phyloP scores from a whole-genome alignment of 2,888 invertebrate genomes.

The Theretra japonica region DNA sequence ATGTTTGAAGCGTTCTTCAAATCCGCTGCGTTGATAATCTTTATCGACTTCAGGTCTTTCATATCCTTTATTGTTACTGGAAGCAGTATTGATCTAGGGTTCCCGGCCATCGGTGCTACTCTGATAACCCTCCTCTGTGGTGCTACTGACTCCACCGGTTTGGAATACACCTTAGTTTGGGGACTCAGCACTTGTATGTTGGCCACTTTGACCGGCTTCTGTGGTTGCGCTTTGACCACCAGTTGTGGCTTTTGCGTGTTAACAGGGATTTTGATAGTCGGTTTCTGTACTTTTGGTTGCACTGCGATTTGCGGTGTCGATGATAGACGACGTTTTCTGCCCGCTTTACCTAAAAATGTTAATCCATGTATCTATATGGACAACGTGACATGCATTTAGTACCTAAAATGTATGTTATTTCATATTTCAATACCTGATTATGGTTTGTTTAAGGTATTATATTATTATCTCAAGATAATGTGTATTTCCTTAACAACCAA shows the following conservation, averaged over 20 bases:
- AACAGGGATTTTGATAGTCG: constrained; percentile 64
- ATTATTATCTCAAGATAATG: too few species aligned
- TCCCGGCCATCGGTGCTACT: constrained; percentile 79
- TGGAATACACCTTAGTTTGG: constrained; percentile 77
- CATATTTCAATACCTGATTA: too few species aligned
- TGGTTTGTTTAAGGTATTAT: too few species aligned
- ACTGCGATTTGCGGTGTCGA: constrained; percentile 70
- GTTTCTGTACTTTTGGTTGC: constrained; percentile 76
- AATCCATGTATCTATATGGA: background rate
- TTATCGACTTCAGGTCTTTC: constrained; percentile 89
- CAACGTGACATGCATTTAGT: too few species aligned
- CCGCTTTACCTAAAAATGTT: constrained; percentile 64
- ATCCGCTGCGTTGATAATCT: constrained; percentile 88
- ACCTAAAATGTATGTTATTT: too few species aligned
- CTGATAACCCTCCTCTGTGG: constrained; percentile 75
- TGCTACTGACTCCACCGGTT: constrained; percentile 74
- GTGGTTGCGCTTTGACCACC: constrained; percentile 77
- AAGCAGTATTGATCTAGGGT: constrained; percentile 87
- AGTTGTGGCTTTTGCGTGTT: constrained; percentile 72
- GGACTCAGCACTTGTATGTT: constrained; percentile 77
- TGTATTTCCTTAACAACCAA: too few species aligned
- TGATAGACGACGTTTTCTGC: constrained; percentile 77
- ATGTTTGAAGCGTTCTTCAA: constrained; percentile 83
- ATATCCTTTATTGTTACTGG: constrained; percentile 89
- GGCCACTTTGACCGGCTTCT: constrained; percentile 73